Conservation (phyloP, 2,113 vertebrate species). For the Arvicanthis niloticus region DNA sequence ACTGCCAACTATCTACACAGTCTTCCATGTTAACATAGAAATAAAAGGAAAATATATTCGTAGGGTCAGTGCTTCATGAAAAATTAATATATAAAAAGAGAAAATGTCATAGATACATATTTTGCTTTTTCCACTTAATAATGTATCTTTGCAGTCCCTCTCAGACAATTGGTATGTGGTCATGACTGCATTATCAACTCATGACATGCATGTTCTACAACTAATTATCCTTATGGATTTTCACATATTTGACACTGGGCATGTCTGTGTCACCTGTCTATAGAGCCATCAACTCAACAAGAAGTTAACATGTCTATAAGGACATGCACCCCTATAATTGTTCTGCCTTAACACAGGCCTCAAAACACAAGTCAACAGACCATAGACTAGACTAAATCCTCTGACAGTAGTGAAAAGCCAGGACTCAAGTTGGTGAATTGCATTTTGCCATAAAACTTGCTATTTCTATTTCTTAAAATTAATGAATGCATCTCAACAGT, state of each 20-base stretch:
- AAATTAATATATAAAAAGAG: neutral
- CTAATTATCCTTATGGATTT: neutral
- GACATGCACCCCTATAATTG: neutral
- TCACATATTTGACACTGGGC: neutral
- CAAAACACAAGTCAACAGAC: neutral
- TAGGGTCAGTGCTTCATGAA: neutral
- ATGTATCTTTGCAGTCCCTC: neutral
- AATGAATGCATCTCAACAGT: neutral
- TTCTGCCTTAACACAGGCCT: neutral
- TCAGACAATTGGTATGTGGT: neutral
- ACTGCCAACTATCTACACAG: neutral
- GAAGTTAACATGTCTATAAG: neutral
- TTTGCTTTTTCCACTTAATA: slow-evolving; percentile 10
- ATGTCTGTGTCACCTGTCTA: neutral
- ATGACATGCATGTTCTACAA: neutral
- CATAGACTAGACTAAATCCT: neutral
- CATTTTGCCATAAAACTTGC: neutral
- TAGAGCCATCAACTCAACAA: neutral
- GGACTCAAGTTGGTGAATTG: neutral
- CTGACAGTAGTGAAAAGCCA: neutral
- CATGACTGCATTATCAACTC: neutral
- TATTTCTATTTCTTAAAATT: neutral
- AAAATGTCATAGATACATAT: neutral
- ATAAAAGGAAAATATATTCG: neutral
- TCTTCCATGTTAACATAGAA: neutral